Percentiles rank a stretch among this genome's conserved stretches.
Evolutionary conservation across 2,113 vertebrate genomes (phyloP).

Genomic region (Corythornis cristatus): DNA sequence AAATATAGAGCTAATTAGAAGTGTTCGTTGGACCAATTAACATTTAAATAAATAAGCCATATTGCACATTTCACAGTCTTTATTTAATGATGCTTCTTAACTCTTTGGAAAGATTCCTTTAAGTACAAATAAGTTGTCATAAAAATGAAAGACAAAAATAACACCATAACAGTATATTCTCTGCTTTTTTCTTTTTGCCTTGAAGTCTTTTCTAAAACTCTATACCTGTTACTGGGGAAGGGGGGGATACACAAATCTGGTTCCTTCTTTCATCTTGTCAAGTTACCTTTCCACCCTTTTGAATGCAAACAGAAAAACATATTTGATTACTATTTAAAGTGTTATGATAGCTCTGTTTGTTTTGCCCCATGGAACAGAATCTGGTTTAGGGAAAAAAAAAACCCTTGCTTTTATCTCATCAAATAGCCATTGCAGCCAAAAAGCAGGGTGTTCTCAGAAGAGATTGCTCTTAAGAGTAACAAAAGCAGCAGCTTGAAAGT

Average conservation of each 20-base stretch:
- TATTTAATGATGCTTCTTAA: slow-evolving; percentile 99
- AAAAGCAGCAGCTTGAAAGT: slow-evolving; percentile 35
- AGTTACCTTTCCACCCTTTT: slow-evolving; percentile 74
- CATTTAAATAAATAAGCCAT: slow-evolving; percentile 97
- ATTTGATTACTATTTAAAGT: slow-evolving; percentile 83
- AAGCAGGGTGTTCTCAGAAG: slow-evolving; percentile 18
- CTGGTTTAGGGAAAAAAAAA: slow-evolving; percentile 53
- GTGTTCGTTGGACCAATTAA: slow-evolving; percentile 95
- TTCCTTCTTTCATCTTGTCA: slow-evolving; percentile 66
- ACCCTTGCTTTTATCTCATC: slow-evolving; percentile 68
- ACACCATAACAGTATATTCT: slow-evolving; percentile 80
- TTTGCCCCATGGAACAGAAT: slow-evolving; percentile 73
- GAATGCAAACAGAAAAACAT: slow-evolving; percentile 75
- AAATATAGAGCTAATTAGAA: slow-evolving; percentile 99
- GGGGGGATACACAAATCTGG: slow-evolving; percentile 45
- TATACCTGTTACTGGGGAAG: slow-evolving; percentile 67
- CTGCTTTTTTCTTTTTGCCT: slow-evolving; percentile 73
- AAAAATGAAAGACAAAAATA: slow-evolving; percentile 88
- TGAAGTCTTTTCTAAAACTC: slow-evolving; percentile 77
- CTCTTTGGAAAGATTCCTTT: slow-evolving; percentile 88
- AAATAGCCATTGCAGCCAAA: slow-evolving; percentile 52
- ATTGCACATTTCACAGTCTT: slow-evolving; percentile 98
- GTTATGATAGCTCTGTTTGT: slow-evolving; percentile 78
- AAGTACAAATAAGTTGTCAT: slow-evolving; percentile 88
- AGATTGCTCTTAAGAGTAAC: background rate